Percentiles rank a stretch among this genome's conserved stretches.
Evolutionary conservation across 1,140 invertebrate species (phyloP).

Genomic region (Drosophila pachea): DNA sequence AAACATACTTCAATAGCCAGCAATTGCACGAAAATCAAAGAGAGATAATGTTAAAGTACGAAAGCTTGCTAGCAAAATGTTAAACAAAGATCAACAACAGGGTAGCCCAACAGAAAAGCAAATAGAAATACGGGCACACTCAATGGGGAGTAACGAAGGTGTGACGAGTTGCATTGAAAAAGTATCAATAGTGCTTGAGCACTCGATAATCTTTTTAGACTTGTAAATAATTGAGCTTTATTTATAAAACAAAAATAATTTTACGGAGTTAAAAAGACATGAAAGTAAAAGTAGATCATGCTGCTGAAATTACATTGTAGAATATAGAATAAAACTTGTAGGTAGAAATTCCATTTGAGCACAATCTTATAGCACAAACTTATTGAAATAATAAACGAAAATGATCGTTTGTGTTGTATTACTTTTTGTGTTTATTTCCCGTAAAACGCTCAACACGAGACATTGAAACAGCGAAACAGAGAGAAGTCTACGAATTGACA

Average conservation of each 20-base stretch:
- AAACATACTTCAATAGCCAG: conserved; percentile 5
- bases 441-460: conserved; percentile 25
- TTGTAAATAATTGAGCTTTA: background rate
- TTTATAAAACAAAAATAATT: background rate
- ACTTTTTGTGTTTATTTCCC: background rate
- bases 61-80: conserved; percentile 32
- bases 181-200: too few relatives aligned
- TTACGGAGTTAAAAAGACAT: background rate
- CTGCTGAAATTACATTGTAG: conserved; percentile 6
- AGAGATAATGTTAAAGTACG: conserved; percentile 9
- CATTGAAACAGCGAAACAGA: conserved; percentile 44
- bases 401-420: background rate
- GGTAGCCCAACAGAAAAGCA: conserved; percentile 20
- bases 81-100: conserved; percentile 39
- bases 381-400: conserved; percentile 4
- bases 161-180: too few relatives aligned
- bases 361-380: conserved; percentile 4
- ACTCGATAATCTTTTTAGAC: background rate
- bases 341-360: background rate
- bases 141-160: conserved; percentile 11
- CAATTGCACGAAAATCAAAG: conserved; percentile 22
- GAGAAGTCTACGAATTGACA: conserved; percentile 37
- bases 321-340: background rate
- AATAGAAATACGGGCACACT: conserved; percentile 17
- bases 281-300: conserved; percentile 20